Base-by-base conservation (phyloP, 2,888 invertebrate genomes). In the Smittia aterrima region DNA sequence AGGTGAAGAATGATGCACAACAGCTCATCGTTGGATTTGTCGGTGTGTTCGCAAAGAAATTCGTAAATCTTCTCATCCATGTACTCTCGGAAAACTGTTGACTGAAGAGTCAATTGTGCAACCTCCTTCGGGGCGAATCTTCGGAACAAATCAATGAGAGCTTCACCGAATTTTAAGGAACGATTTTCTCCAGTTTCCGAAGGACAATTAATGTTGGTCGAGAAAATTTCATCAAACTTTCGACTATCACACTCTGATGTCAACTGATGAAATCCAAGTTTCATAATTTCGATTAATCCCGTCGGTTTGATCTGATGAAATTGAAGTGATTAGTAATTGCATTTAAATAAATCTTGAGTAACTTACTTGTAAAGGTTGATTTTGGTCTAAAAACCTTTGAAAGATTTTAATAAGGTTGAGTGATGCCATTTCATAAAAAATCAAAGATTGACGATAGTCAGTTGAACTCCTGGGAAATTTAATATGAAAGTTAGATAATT, bases 41-140 rank as follows among this genome's bases (percentile, higher is more conserved):
- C 62, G 2, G 54, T 7, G 7, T 22, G 62, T 6, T 72, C 47
- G n/a, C 11, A 32, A 66, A 87, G 79, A 58, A 86, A 82, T 53
- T 82, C 80, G 18, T 86, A 84, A 68, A 87, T 79, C 77, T 86
- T 85, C 75, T 86, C 86, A 0, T 86, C 86, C 0, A 85, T 85
- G 76, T 86, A 86, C 76, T 87, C 87, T 22, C 86, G 79, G 6
- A 87, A 77, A 54, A 86, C 83, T 11, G 81, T 80, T 75, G 86
- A 86, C 75, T 85, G 84, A 13, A 87, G 79, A 47, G 87, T 84
- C 75, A 87, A 78, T 77, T 82, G 82, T 1, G 86, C 82, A 18
- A 87, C 78, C 76, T 85, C 84, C 24, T 81, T 80, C 40, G 81
- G 82, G 68, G 80, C 80, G 68, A 83, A 80, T 71, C 79, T 79